These are phyloP conservation scores for Bubo scandiacus DNA, from an alignment of 2,113 vertebrate genomes.

Conservation along the genomic window DNA sequence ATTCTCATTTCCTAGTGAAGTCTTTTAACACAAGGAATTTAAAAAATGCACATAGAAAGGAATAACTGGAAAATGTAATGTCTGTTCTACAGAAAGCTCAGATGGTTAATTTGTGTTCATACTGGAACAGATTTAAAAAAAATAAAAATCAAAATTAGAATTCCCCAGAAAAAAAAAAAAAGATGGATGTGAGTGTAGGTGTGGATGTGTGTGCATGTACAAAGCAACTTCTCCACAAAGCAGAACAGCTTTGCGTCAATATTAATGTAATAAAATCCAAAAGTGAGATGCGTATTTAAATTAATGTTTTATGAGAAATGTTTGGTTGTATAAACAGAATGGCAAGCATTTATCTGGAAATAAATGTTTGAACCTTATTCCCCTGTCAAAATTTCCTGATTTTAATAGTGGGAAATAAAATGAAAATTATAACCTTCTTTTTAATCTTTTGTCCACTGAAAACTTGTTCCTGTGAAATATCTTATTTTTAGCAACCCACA, in stretches of 20 bases:
- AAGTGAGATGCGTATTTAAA: neutral
- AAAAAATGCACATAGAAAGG: neutral
- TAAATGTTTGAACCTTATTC: neutral
- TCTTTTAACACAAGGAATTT: neutral
- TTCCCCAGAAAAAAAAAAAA: neutral
- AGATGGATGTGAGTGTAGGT: accelerated
- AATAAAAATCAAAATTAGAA: neutral
- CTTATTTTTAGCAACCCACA: neutral
- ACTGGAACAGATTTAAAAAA: neutral
- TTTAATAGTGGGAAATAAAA: neutral
- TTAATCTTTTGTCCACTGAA: neutral
- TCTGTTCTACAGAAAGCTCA: neutral
- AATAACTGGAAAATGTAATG: neutral
- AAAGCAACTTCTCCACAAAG: neutral
- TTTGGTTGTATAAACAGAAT: neutral
- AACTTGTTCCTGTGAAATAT: neutral
- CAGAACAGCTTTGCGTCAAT: neutral
- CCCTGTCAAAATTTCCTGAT: neutral
- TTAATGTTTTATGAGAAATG: neutral
- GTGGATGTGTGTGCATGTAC: neutral
- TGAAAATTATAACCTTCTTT: neutral
- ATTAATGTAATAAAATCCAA: neutral
- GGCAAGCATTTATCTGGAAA: neutral
- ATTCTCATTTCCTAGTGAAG: neutral
- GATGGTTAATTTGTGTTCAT: neutral